phyloP scores from a whole-genome alignment of 2,888 invertebrate species.

The Oxyteleia sp. region DNA sequence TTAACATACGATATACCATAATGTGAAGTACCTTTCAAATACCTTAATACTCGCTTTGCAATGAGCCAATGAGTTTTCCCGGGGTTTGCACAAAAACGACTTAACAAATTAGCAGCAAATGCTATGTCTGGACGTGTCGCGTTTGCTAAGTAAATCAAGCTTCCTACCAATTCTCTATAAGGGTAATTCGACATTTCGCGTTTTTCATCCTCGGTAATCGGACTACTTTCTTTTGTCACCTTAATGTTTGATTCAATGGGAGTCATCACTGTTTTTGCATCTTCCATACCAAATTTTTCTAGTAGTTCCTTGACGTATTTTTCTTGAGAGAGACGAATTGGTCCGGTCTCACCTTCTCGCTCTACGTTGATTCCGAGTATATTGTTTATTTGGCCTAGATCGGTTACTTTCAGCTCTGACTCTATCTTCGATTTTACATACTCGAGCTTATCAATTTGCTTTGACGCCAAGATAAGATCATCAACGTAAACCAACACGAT shows the following conservation, averaged over 20 bases:
- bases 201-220: constrained; percentile 33
- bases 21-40: constrained; percentile 51
- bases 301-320: constrained; percentile 33
- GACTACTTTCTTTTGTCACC: constrained; percentile 39
- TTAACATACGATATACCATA: constrained; percentile 62
- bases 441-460: constrained; percentile 20
- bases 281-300: constrained; percentile 50
- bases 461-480: constrained; percentile 52
- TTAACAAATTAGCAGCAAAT: neutral
- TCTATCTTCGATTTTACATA: constrained; percentile 48
- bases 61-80: constrained; percentile 5
- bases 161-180: neutral
- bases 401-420: constrained; percentile 54
- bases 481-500: constrained; percentile 62
- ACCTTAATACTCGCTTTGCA: constrained; percentile 62
- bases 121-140: neutral
- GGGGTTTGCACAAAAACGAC: constrained; percentile 1
- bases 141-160: neutral
- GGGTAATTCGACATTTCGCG: neutral
- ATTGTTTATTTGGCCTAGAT: constrained; percentile 20
- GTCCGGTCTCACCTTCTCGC: neutral
- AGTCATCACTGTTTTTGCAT: constrained; percentile 30
- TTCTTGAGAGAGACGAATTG: constrained; percentile 3
- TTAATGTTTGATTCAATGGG: constrained; percentile 59
- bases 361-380: neutral